Evolutionary conservation across 2,113 vertebrate species (phyloP).

Genomic region (Fukomys damarensis): DNA sequence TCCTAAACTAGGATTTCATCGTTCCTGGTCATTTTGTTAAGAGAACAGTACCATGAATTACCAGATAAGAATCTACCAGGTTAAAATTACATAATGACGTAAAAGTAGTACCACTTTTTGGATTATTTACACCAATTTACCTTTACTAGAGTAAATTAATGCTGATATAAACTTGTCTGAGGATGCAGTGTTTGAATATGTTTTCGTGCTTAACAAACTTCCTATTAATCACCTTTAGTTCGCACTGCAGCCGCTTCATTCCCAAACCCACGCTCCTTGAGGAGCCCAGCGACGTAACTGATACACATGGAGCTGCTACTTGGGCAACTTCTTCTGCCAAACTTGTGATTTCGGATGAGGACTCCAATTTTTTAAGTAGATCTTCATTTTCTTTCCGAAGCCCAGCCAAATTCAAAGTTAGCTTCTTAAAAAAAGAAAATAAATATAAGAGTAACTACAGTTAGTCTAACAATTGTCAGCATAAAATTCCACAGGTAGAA

Average conservation of each 20-base stretch:
- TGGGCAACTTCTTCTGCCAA: conserved; percentile 76
- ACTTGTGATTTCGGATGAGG: conserved; percentile 84
- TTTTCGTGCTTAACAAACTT: conserved; percentile 48
- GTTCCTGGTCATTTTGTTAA: not conserved
- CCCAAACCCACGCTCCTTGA: conserved; percentile 89
- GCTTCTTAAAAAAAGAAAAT: conserved; percentile 85
- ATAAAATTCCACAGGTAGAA: not conserved
- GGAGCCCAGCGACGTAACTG: conserved; percentile 81
- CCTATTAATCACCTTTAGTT: conserved; percentile 91
- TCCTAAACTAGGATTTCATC: not conserved
- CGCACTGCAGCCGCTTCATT: conserved; percentile 93
- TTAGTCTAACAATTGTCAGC: conserved; percentile 53
- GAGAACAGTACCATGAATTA: not conserved
- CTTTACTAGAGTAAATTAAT: conserved; percentile 28
- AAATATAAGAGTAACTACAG: conserved; percentile 38
- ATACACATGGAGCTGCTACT: conserved; percentile 78
- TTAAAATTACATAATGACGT: conserved; percentile 32
- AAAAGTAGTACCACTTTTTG: not conserved
- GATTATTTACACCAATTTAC: conserved; percentile 29
- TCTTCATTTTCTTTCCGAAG: conserved; percentile 92
- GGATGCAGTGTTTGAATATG: not conserved
- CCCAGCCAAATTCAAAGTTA: conserved; percentile 90
- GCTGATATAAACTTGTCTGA: conserved; percentile 5
- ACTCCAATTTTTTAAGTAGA: conserved; percentile 90
- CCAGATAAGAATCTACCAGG: not conserved